These are phyloP conservation scores for Perodicticus potto DNA, from an alignment of 2,797 vertebrate species.

Conservation along the genomic window DNA sequence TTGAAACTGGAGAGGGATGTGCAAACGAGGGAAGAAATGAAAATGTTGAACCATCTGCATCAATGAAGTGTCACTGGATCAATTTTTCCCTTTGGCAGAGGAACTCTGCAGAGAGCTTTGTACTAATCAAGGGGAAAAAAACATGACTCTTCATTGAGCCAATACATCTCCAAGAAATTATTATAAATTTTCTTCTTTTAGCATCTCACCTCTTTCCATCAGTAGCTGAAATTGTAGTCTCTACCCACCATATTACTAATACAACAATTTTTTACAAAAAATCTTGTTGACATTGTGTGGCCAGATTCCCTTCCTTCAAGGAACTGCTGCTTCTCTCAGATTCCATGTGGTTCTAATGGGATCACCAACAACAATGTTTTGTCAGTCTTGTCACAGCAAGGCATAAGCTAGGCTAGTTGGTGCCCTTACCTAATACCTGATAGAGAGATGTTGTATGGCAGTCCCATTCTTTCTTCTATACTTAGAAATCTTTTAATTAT, in stretches of 20 bases:
- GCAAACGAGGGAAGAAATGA: background rate
- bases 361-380: background rate
- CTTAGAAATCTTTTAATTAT: background rate
- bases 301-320: background rate
- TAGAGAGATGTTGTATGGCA: background rate
- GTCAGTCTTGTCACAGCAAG: too few relatives aligned
- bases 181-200: background rate
- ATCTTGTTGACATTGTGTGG: background rate
- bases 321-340: background rate
- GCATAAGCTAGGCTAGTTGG: background rate
- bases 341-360: fast-evolving
- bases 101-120: background rate
- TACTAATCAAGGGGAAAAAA: background rate
- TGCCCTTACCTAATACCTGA: background rate
- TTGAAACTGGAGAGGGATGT: background rate
- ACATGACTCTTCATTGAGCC: background rate
- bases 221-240: background rate
- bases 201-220: background rate
- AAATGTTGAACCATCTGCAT: background rate
- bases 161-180: background rate
- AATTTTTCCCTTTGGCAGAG: background rate
- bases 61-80: background rate
- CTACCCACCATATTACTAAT: background rate
- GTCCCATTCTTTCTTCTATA: background rate
- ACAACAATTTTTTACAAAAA: background rate